These are phyloP conservation scores for Oryzaephilus surinamensis DNA, from an alignment of 1,140 invertebrate genomes.

Conservation along the genomic window DNA sequence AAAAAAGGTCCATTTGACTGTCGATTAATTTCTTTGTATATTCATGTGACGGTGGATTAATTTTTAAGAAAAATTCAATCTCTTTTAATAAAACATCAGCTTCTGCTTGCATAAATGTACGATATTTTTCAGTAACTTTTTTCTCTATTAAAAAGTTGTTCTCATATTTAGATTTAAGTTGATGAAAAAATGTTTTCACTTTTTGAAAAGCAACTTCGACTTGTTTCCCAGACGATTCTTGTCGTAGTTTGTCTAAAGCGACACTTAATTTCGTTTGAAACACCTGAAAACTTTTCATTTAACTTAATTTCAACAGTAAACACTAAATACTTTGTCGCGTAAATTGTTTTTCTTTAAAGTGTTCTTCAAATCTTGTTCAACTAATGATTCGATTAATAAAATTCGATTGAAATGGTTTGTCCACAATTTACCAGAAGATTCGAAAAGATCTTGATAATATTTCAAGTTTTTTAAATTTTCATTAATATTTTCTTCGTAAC, in stretches of 20 bases:
- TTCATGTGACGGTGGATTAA: neutral
- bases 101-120: constrained; percentile 8
- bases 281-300: neutral
- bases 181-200: constrained; percentile 6
- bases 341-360: constrained; percentile 9
- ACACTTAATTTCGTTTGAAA: constrained; percentile 15
- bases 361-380: constrained; percentile 15
- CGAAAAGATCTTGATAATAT: constrained; percentile 11
- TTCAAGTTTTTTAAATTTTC: constrained; percentile 2
- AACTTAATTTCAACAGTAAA: no score
- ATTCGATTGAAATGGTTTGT: constrained; percentile 16
- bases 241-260: constrained; percentile 15
- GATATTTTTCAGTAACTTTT: constrained; percentile 13
- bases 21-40: constrained; percentile 5
- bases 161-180: constrained; percentile 13
- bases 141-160: constrained; percentile 11
- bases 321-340: no score
- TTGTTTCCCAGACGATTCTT: constrained; percentile 12
- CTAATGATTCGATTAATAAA: constrained; percentile 8
- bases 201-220: constrained; percentile 9
- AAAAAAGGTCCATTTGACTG: constrained; percentile 13
- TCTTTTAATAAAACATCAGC: constrained; percentile 15
- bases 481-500: constrained; percentile 1
- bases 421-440: constrained; percentile 12
- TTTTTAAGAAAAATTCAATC: constrained; percentile 17